Evolutionary conservation across 2,797 vertebrate species (phyloP).

Genomic region (Meriones psammophilus): DNA sequence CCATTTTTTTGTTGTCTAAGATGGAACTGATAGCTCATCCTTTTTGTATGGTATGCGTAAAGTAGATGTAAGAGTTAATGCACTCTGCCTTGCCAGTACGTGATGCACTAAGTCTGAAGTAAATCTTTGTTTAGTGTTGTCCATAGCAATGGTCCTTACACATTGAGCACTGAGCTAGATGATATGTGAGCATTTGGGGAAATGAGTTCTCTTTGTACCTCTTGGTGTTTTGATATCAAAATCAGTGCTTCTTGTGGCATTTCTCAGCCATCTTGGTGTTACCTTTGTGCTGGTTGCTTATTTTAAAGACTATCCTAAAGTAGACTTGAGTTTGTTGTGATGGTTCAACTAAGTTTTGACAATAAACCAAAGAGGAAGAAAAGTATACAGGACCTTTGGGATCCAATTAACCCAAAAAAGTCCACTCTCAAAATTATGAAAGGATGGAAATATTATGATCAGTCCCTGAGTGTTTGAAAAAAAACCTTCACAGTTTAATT

Average conservation of each 20-base stretch:
- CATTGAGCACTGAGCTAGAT: not conserved
- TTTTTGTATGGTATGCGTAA: not conserved
- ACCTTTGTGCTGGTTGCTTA: not conserved
- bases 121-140: not conserved
- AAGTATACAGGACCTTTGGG: constrained; percentile 19
- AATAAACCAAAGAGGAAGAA: constrained; percentile 60
- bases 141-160: not conserved
- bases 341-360: constrained; percentile 21
- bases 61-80: not conserved
- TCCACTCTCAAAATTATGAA: constrained; percentile 62
- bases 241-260: not conserved
- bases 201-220: not conserved
- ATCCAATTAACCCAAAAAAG: constrained; percentile 74
- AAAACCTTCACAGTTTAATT: constrained; percentile 78
- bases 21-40: not conserved
- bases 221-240: not conserved
- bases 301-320: constrained; percentile 55
- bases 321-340: constrained; percentile 26
- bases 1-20: not conserved
- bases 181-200: not conserved
- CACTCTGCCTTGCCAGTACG: not conserved
- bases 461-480: constrained; percentile 56
- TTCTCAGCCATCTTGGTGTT: not conserved
- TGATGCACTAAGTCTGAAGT: not conserved
- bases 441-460: constrained; percentile 51